Evolutionary conservation across 2,797 vertebrate species (phyloP).

Genomic region (Periophthalmus magnuspinnatus): DNA sequence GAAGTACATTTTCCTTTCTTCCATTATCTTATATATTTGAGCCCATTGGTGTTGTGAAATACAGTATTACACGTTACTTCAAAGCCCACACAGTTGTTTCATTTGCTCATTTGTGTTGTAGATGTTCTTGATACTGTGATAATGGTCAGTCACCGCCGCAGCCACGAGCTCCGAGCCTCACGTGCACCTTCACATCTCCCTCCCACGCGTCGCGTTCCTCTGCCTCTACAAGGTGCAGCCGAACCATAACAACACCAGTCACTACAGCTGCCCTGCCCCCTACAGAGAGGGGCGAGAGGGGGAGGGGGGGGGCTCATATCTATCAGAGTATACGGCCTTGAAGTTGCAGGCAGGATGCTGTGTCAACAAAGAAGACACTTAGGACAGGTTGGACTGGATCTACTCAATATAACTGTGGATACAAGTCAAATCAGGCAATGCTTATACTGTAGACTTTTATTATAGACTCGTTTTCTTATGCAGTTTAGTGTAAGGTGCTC

Average conservation of each 20-base stretch:
- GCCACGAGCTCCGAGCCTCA: conserved; percentile 47
- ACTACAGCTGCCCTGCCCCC: conserved; percentile 43
- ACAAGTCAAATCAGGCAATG: too few relatives aligned
- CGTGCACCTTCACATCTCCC: conserved; percentile 26
- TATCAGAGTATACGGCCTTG: conserved; percentile 23
- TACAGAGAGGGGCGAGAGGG: conserved; percentile 8
- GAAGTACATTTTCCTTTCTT: too few relatives aligned
- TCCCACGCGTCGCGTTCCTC: conserved; percentile 46
- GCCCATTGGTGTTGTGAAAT: neutral
- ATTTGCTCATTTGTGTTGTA: neutral
- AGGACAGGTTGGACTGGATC: conserved; percentile 2
- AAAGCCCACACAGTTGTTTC: neutral
- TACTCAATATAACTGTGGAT: neutral
- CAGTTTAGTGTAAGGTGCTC: too few relatives aligned
- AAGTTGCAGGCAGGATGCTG: conserved; percentile 27
- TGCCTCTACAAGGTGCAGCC: conserved; percentile 33
- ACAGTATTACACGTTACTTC: neutral
- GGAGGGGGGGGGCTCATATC: neutral
- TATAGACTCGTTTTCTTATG: too few relatives aligned
- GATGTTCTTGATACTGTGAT: conserved; percentile 9
- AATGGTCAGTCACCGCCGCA: conserved; percentile 13
- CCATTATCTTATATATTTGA: neutral
- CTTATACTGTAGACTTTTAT: too few relatives aligned
- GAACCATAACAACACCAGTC: conserved; percentile 17
- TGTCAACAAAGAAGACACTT: conserved; percentile 47